phyloP scores from a whole-genome alignment of 1,140 invertebrate species.

The Eubasilissa regina region DNA sequence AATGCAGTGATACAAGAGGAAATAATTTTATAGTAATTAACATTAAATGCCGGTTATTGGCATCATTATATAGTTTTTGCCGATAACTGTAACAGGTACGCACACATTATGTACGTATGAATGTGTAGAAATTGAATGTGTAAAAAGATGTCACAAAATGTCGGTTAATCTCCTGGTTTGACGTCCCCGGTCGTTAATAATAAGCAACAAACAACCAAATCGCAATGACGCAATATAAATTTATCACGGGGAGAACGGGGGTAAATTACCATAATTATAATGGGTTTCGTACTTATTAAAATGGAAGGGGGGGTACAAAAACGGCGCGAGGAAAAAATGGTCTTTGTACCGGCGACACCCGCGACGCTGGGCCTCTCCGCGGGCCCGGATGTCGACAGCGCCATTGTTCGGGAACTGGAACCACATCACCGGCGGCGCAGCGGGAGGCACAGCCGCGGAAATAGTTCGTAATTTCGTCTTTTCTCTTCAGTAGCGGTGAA shows the following conservation, averaged over 20 bases:
- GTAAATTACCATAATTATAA: constrained; percentile 46
- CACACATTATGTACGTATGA: too few species aligned
- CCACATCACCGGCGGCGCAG: background rate
- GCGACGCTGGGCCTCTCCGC: background rate
- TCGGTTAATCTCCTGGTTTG: too few species aligned
- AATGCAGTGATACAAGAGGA: too few species aligned
- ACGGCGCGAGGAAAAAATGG: constrained; percentile 17
- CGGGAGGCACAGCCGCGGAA: too few species aligned
- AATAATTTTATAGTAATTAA: too few species aligned
- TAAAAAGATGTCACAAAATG: too few species aligned
- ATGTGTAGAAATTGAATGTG: too few species aligned
- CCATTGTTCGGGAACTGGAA: constrained; percentile 10
- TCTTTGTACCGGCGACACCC: background rate
- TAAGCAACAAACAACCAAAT: constrained; percentile 34
- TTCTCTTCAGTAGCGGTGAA: too few species aligned
- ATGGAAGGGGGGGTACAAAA: constrained; percentile 5
- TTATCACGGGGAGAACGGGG: constrained; percentile 11
- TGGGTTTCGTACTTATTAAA: constrained; percentile 38
- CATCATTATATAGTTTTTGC: too few species aligned
- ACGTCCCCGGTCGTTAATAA: constrained; percentile 21
- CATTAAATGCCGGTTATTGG: too few species aligned
- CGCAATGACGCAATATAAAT: constrained; percentile 35
- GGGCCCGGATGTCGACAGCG: constrained; percentile 12
- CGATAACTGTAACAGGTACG: too few species aligned
- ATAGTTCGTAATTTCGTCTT: too few species aligned